Evolutionary conservation across 2,888 invertebrate species (phyloP).

Genomic region (Phortica magna): DNA sequence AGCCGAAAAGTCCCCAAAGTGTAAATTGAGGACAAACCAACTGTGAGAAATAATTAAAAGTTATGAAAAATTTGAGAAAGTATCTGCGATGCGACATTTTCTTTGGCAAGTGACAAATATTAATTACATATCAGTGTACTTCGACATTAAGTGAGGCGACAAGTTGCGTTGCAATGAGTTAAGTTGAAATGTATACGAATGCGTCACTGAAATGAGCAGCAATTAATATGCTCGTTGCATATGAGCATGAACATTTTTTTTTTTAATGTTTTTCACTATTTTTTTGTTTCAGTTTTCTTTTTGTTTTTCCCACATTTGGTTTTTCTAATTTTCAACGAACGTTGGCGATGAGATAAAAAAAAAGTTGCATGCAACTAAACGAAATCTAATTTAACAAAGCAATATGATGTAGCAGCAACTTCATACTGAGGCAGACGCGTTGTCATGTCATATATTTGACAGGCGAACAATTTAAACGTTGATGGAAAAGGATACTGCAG

Average conservation of each 20-base stretch:
- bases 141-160: conserved; percentile 15
- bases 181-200: conserved; percentile 32
- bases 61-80: conserved; percentile 14
- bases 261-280: conserved; percentile 20
- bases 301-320: conserved; percentile 32
- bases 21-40: background rate
- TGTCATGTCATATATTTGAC: conserved; percentile 69
- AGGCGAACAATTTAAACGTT: conserved; percentile 70
- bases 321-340: conserved; percentile 50
- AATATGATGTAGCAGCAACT: conserved; percentile 56
- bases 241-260: conserved; percentile 39
- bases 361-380: conserved; percentile 47
- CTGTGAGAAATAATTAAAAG: conserved; percentile 62
- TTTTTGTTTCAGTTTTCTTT: conserved; percentile 45
- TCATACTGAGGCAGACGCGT: conserved; percentile 57
- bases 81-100: conserved; percentile 19
- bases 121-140: conserved; percentile 64
- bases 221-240: conserved; percentile 58
- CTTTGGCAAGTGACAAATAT: conserved; percentile 58
- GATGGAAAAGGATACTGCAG: conserved; percentile 69
- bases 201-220: conserved; percentile 62
- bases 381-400: conserved; percentile 63
- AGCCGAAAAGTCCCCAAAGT: background rate
- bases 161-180: conserved; percentile 16
- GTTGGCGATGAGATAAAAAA: conserved; percentile 24